A percentile compares a stretch with the other conserved stretches of the same genome.
Evolutionary conservation across 2,888 invertebrate species (phyloP).

Genomic region (Parasteatoda lunata): DNA sequence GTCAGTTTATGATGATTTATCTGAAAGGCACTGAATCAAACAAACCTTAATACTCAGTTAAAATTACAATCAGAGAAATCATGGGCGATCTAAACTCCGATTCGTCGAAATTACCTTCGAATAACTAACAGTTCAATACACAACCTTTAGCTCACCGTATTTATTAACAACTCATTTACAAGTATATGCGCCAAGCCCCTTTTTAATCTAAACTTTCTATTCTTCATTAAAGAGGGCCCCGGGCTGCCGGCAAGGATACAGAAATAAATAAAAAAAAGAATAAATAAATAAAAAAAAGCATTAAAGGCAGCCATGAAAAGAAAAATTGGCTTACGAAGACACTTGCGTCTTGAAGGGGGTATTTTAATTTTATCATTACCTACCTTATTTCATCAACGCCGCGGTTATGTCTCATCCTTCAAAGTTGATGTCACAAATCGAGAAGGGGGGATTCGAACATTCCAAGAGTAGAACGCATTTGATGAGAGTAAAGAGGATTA

Average conservation of each 20-base stretch:
- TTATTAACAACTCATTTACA: neutral
- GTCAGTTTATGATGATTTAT: too few relatives aligned
- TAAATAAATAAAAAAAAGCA: neutral
- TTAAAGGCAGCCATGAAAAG: neutral
- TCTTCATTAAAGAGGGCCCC: neutral
- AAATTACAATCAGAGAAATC: too few relatives aligned
- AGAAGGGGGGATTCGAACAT: neutral
- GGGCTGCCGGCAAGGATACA: neutral
- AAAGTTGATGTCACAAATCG: neutral
- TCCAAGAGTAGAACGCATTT: neutral
- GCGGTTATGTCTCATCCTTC: neutral
- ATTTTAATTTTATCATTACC: slow-evolving; percentile 64
- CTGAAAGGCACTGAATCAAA: too few relatives aligned
- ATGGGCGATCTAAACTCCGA: too few relatives aligned
- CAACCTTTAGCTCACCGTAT: too few relatives aligned
- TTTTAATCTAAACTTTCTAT: neutral
- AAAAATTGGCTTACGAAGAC: slow-evolving; percentile 48
- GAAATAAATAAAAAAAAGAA: neutral
- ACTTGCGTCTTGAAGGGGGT: slow-evolving; percentile 39
- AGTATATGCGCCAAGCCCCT: neutral
- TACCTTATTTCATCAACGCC: slow-evolving; percentile 47
- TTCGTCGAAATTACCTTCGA: too few relatives aligned
- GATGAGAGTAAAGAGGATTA: too few relatives aligned
- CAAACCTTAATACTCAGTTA: too few relatives aligned
- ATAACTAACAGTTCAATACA: too few relatives aligned